Evolutionary conservation across 2,888 invertebrate genomes (phyloP).

Genomic region (Cataglyphis albicans): DNA sequence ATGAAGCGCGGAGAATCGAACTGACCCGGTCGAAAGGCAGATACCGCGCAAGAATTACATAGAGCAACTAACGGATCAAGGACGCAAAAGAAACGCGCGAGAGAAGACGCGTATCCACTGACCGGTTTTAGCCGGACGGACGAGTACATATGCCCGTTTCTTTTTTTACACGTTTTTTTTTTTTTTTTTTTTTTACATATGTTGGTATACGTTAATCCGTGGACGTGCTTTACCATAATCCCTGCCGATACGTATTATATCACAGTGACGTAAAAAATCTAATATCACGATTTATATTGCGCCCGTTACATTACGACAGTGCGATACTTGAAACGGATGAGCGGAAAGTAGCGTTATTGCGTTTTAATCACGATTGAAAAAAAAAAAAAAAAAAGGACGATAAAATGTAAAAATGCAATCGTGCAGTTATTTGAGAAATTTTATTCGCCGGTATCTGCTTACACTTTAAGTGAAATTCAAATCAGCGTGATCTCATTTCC

Average conservation of each 20-base stretch:
- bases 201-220: conserved; percentile 31
- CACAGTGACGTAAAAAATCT: conserved; percentile 24
- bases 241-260: conserved; percentile 14
- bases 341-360: not conserved
- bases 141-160: conserved; percentile 49
- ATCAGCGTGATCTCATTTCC: not conserved
- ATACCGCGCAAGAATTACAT: conserved; percentile 15
- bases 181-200: not conserved
- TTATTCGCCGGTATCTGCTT: conserved; percentile 11
- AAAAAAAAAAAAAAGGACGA: not conserved
- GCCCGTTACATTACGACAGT: not conserved
- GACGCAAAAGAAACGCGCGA: conserved; percentile 27
- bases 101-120: conserved; percentile 56
- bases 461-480: not conserved
- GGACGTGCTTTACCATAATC: conserved; percentile 16
- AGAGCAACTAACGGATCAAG: conserved; percentile 47
- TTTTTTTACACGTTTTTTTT: conserved; percentile 22
- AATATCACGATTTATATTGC: conserved; percentile 33
- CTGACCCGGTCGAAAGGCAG: conserved; percentile 45
- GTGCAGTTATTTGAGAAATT: conserved; percentile 2
- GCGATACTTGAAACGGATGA: not conserved
- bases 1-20: conserved; percentile 6
- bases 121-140: conserved; percentile 68
- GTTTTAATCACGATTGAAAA: not conserved
- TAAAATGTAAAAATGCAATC: not conserved